phyloP scores from a whole-genome alignment of 2,797 vertebrate genomes.

The Aulostomus chinensis region DNA sequence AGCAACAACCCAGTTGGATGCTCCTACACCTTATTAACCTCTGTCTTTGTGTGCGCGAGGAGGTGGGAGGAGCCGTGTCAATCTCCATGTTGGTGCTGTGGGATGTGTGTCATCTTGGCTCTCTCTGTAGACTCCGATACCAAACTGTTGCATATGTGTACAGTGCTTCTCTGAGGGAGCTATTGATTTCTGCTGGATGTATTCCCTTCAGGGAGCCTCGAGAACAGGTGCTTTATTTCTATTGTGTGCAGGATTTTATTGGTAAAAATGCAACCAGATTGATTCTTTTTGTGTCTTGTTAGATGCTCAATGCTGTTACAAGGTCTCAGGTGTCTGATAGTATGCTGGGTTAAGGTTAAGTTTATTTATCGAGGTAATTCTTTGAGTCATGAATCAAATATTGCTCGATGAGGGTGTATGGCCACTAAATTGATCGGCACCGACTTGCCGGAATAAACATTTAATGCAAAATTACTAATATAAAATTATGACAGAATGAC shows the following conservation, averaged over 20 bases:
- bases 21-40: conserved; percentile 52
- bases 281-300: conserved; percentile 30
- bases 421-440: too few species aligned
- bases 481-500: too few species aligned
- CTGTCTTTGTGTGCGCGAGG: conserved; percentile 4
- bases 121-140: conserved; percentile 25
- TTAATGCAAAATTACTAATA: not conserved
- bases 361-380: too few species aligned
- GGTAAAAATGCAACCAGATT: conserved; percentile 19
- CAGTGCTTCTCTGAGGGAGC: conserved; percentile 30
- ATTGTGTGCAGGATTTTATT: conserved; percentile 26
- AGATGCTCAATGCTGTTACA: conserved; percentile 11
- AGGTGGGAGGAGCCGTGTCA: conserved; percentile 23
- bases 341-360: too few species aligned
- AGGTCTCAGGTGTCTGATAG: too few species aligned
- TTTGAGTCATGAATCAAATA: too few species aligned
- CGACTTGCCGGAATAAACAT: not conserved
- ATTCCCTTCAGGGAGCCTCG: conserved; percentile 34
- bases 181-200: conserved; percentile 52
- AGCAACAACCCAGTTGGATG: conserved; percentile 8
- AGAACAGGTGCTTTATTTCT: conserved; percentile 35
- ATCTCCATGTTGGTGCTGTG: conserved; percentile 22
- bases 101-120: conserved; percentile 23
- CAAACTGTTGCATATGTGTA: conserved; percentile 33
- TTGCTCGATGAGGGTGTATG: too few species aligned